Evolutionary conservation across 2,113 vertebrate species (phyloP).

Genomic region (Scopus umbretta): DNA sequence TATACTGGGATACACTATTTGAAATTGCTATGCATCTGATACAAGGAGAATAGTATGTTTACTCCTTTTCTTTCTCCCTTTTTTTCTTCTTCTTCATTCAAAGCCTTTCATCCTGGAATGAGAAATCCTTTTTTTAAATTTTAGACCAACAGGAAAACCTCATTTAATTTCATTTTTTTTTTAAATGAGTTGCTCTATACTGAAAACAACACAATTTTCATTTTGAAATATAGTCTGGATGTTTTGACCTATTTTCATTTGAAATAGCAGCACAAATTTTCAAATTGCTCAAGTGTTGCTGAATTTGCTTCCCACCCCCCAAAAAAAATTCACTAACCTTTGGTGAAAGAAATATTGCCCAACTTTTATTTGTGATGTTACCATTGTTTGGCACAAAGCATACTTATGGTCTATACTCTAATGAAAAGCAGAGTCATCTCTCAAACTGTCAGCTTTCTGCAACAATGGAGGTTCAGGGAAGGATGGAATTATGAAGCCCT

Average conservation of each 20-base stretch:
- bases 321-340: background rate
- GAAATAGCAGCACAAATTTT: background rate
- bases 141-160: background rate
- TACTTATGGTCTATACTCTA: background rate
- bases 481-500: background rate
- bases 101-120: background rate
- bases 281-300: background rate
- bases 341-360: background rate
- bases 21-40: background rate
- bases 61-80: background rate
- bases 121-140: background rate
- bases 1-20: background rate
- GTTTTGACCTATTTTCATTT: background rate
- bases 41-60: background rate
- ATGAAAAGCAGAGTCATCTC: background rate
- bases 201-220: background rate
- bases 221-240: background rate
- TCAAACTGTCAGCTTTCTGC: background rate
- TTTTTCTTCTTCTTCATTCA: background rate
- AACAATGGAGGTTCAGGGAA: background rate
- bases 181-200: background rate
- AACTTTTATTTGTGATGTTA: background rate
- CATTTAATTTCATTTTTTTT: background rate
- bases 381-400: background rate
- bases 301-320: background rate